Percentiles rank a stretch among this genome's conserved stretches.
Evolutionary conservation across 2,113 vertebrate genomes (phyloP).

Genomic region (Heptranchias perlo): DNA sequence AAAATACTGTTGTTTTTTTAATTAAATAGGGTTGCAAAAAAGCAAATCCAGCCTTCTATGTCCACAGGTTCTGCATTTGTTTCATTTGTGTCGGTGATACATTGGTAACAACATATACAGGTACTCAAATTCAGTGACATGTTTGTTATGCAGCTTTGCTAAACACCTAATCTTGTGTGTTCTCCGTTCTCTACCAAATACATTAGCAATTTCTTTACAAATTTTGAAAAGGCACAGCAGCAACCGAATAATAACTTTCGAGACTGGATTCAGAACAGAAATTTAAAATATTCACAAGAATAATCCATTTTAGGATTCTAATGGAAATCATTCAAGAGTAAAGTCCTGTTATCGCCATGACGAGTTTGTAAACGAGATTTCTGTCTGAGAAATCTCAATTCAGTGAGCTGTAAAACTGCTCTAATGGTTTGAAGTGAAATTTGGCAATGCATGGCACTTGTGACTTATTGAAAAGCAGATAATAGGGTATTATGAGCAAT

Average conservation of each 20-base stretch:
- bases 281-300: background rate
- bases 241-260: background rate
- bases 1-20: too few relatives aligned
- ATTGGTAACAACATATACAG: background rate
- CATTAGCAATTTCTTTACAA: background rate
- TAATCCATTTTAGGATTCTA: background rate
- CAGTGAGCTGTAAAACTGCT: conserved; percentile 14
- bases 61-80: background rate
- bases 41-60: background rate
- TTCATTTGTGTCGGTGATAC: background rate
- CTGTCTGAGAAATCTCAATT: conserved; percentile 24
- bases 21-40: too few relatives aligned
- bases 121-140: background rate
- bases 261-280: background rate
- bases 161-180: background rate
- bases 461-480: background rate
- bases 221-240: background rate
- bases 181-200: background rate
- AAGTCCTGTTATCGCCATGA: background rate
- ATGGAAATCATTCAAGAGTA: background rate
- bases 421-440: background rate
- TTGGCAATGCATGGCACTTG: background rate
- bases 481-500: conserved; percentile 28
- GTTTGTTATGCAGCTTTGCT: background rate
- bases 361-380: background rate